Evolutionary conservation across 1,140 invertebrate genomes (phyloP), one percentile per base, ranked within the genome.

Genomic region (Cherax quadricarinatus): DNA sequence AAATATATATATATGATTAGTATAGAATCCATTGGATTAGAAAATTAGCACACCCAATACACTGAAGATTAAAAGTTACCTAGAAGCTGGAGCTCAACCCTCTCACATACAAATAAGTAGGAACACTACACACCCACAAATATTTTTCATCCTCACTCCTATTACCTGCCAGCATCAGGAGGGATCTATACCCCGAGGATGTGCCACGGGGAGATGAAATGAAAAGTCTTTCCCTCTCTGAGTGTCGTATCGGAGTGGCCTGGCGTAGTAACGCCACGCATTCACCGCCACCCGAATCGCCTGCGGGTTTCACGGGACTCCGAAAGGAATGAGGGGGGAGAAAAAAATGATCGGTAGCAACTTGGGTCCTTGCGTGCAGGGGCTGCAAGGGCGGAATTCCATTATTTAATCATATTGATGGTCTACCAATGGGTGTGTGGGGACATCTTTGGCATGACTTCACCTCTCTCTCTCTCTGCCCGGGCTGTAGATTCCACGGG

Each of bases 361-460:
- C 14, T 66, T 21, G 5, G 62, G 18, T 16, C 21, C 62, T 66
- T 66, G 18, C 16, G 21, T 66, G 21, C 5, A 18, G 62, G 62
- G 62, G 14, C 18, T 66, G 21, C 62, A 66, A 66, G 62, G 62
- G 62, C 18, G 62, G 62, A 66, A 66, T 21, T 66, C 18, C 62
- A 66, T 66, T 66, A 66, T 66, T 66, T 66, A 66, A 66, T 66
- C 62, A 18, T 66, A 66, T 66, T 66, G 62, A 66, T 66, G 62
- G 62, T 21, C 21, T 66, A 66, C 62, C 12, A 21, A 66, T 66
- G 62, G 62, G 14, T 66, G 62, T 18, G 12, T 18, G 12, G 62
- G 62, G 62, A 18, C 62, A 66, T 66, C 21, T 66, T 66, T 12
- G 5, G 62, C 62, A 18, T 66, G 12, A 48, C 78, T 51, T 51